These are phyloP conservation scores for Brachypterus glaber DNA, from an alignment of 2,888 invertebrate species.

Conservation along the genomic window DNA sequence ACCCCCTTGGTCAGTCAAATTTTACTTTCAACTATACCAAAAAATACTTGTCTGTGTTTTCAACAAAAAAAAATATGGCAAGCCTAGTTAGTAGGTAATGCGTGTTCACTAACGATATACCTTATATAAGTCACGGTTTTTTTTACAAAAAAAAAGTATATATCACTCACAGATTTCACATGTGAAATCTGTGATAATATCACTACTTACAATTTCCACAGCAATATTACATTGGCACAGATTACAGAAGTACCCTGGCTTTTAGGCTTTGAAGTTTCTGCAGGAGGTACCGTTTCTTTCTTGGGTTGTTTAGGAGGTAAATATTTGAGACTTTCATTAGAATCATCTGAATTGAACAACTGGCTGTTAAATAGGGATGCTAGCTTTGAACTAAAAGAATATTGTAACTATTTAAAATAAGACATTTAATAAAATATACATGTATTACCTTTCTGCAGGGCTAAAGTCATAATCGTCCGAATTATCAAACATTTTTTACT, in stretches of 20 bases:
- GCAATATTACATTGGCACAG: constrained; percentile 27
- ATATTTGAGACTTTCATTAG: constrained; percentile 25
- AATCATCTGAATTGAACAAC: constrained; percentile 9
- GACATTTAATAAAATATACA: constrained; percentile 4
- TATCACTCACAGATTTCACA: too few species aligned
- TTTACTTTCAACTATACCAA: too few species aligned
- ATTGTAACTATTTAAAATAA: background rate
- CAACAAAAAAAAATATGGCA: too few species aligned
- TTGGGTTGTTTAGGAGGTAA: constrained; percentile 32
- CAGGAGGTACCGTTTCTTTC: constrained; percentile 12
- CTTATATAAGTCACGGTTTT: too few species aligned
- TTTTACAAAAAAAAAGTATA: too few species aligned
- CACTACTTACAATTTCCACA: constrained; percentile 29
- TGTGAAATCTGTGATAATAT: background rate
- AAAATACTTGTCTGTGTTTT: too few species aligned
- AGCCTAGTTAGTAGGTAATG: too few species aligned
- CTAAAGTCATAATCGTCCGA: constrained; percentile 31
- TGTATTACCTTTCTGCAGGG: constrained; percentile 24
- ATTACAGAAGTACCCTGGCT: constrained; percentile 24
- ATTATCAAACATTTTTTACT: constrained; percentile 22
- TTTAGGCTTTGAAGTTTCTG: constrained; percentile 12
- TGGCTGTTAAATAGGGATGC: constrained; percentile 26
- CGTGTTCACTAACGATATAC: too few species aligned
- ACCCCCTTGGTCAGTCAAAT: too few species aligned
- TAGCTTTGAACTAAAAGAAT: constrained; percentile 28